Evolutionary conservation across 2,113 vertebrate genomes (phyloP), one percentile per base, ranked within the genome.

Genomic region (Pseudorhombus dupliciocellatus): DNA sequence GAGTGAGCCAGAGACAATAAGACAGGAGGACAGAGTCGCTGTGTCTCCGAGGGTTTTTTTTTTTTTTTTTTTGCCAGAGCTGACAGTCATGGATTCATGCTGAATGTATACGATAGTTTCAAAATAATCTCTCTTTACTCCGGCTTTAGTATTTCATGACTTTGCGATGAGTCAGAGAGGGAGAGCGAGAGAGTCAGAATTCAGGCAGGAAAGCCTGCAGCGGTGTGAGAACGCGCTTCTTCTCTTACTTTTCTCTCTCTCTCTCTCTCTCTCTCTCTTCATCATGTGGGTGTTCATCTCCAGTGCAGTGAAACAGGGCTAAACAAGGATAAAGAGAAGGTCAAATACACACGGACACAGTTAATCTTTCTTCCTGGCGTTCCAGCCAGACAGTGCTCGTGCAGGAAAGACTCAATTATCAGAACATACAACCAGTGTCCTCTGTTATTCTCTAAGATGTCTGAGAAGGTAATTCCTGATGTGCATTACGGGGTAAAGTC

Each of bases 271-370:
- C 40, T 44, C 55, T 66, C 53, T 51, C 52, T 65, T 25, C 48
- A 51, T 42, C 61, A 18, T 75, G 56, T 68, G 54, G 80, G 67
- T 66, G 53, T 71, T 83, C 53, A 46, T 80, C 75, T 81, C 52
- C 14, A 11, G 51, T 26, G 59, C 75, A 74, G 76, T 31, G 70
- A 79, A 80, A 87, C 52, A 31, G 53, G 70, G 65, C 78, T 87
- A 87, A 90, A 86, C 83, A 86, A 87, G 86, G 87, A 88, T 88
- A 90, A 91, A 84, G 76, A 83, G 83, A 90, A 90, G 89, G 87
- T 90, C 88, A 91, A 81, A 81, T 60, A 76, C 74, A 75, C 59
- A 76, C 53, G 74, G 76, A 83, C 75, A 68, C 77, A 69, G 73
- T 81, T 82, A 70, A 85, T 90, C 77, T 79, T 79, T 73, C 42